Evolutionary conservation across 2,797 vertebrate species (phyloP), one percentile per base, ranked within the genome.

Genomic region (Neostethus bicornis): DNA sequence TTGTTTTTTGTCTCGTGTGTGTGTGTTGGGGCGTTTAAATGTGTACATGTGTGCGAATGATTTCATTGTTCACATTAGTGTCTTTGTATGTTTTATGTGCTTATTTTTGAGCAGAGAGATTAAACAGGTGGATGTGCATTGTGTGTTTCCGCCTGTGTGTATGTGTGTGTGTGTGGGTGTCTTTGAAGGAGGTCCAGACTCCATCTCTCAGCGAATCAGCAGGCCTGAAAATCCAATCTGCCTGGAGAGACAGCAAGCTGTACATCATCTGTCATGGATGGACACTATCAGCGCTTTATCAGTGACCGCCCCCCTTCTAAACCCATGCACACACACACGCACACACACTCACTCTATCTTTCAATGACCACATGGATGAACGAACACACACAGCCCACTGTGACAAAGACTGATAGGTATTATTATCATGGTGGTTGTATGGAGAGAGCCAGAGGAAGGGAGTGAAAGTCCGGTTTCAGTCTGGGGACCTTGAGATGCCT

Each of bases 191-290:
- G 88, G 79, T 85, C 87, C 85, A 79, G 76, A 64, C 70, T 84
- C 84, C 87, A 90, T 91, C 86, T 89, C 81, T 90, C 90, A 90
- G 84, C 90, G 80, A 90, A 92, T 92, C 90, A 91, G 87, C 80
- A 86, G 83, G 86, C 88, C 89, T 90, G 90, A 91, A 91, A 91
- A 92, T 91, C 90, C 92, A 91, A 91, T 93, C 90, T 91, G 90
- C 89, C 86, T 84, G 79, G 48, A 84, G 81, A 92, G 90, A 91
- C 89, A 89, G 87, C 85, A 82, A 83, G 89, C 89, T 89, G 86
- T 91, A 91, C 83, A 91, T 93, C 89, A 92, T 92, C 88, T 92
- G 89, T 89, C 89, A 89, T 83, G 78, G 85, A 79, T 73, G 80
- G 85, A 89, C 84, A 86, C 86, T 84, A 89, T 91, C 89, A 87